Conservation (phyloP, 2,797 vertebrate genomes). For the Iguana delicatissima region DNA sequence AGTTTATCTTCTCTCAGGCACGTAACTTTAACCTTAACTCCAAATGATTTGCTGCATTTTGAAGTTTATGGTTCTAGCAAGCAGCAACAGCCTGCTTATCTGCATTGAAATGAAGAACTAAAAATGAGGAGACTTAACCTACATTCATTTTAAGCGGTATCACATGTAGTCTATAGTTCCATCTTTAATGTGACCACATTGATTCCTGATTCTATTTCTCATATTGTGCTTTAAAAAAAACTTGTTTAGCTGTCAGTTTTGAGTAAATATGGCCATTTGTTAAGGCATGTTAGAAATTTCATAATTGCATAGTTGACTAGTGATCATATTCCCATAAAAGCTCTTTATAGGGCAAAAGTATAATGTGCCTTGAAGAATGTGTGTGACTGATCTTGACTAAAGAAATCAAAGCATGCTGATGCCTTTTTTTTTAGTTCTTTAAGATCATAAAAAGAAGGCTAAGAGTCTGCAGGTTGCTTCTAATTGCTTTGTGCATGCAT, state of each 20-base stretch:
- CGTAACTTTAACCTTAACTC: not conserved
- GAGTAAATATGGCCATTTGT: not conserved
- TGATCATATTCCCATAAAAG: slow-evolving; percentile 7
- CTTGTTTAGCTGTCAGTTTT: not conserved
- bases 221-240: not conserved
- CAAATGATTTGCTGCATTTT: not conserved
- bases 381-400: slow-evolving; percentile 28
- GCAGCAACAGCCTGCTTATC: not conserved
- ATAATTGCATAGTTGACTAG: not conserved
- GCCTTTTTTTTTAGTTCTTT: slow-evolving; percentile 34
- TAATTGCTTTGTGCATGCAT: slow-evolving; percentile 42
- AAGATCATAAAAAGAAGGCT: slow-evolving; percentile 17
- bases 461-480: slow-evolving; percentile 22
- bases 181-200: not conserved
- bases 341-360: not conserved
- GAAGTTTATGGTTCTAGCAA: not conserved
- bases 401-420: not conserved
- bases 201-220: slow-evolving; percentile 6
- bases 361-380: slow-evolving; percentile 1
- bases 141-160: not conserved
- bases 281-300: not conserved
- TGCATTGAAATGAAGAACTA: not conserved
- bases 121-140: not conserved
- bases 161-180: not conserved
- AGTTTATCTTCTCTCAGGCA: not conserved